Conservation (phyloP, 1,140 invertebrate genomes). For the Orchesella cincta region DNA sequence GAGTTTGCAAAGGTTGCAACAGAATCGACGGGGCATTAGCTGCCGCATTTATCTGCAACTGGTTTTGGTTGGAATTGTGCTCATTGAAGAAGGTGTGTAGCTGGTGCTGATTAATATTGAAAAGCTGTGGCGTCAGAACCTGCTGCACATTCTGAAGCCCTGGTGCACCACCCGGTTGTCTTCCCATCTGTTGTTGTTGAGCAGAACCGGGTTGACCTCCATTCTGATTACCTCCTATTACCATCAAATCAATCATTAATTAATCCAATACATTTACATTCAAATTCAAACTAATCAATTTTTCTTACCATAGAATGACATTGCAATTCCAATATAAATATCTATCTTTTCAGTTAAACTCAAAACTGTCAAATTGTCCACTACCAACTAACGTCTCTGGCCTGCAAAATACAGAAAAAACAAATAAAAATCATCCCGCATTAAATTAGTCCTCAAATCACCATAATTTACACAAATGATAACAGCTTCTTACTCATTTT, state of each 20-base stretch:
- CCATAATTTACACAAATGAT: too few relatives aligned
- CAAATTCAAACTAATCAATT: not conserved
- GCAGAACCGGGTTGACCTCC: conserved; percentile 1
- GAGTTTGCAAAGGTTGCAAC: conserved; percentile 34
- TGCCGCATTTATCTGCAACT: conserved; percentile 30
- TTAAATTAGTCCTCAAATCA: too few relatives aligned
- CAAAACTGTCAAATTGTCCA: too few relatives aligned
- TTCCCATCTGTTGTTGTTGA: conserved; percentile 4
- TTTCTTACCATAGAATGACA: not conserved
- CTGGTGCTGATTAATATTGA: conserved; percentile 36
- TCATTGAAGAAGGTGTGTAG: conserved; percentile 23
- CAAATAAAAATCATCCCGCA: too few relatives aligned
- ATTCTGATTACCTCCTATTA: conserved; percentile 19
- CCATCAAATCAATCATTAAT: not conserved
- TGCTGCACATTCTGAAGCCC: conserved; percentile 24
- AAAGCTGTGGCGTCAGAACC: conserved; percentile 33
- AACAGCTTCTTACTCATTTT: too few relatives aligned
- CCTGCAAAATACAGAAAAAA: too few relatives aligned
- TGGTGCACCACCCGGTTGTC: not conserved
- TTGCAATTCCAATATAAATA: too few relatives aligned
- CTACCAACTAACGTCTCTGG: too few relatives aligned
- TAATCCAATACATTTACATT: not conserved
- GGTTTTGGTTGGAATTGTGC: conserved; percentile 22
- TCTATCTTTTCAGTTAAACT: too few relatives aligned
- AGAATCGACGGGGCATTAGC: conserved; percentile 24